phyloP scores from a whole-genome alignment of 2,113 vertebrate species.

The Machaerirhynchus nigripectus region DNA sequence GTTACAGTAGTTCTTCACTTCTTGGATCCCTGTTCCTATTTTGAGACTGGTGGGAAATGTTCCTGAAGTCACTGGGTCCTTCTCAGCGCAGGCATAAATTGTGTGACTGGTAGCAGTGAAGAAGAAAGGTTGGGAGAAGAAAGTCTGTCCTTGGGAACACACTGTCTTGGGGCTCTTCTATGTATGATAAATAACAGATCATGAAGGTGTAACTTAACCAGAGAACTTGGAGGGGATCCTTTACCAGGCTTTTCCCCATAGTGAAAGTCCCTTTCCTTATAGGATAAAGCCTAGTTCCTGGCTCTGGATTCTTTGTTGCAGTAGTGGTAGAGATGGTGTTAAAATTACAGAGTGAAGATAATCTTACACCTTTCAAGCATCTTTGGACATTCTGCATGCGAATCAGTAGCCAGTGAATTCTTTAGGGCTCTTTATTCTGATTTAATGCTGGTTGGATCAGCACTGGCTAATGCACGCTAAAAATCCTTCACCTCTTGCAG shows the following conservation, averaged over 20 bases:
- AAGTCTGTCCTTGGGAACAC: not conserved
- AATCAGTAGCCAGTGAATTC: not conserved
- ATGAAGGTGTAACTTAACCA: not conserved
- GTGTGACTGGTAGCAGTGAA: not conserved
- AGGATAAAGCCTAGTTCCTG: not conserved
- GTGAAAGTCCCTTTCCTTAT: not conserved
- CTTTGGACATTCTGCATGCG: not conserved
- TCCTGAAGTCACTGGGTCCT: not conserved
- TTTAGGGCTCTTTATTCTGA: not conserved
- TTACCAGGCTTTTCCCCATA: not conserved
- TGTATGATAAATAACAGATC: not conserved
- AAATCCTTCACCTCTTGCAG: not conserved
- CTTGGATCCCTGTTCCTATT: constrained; percentile 8
- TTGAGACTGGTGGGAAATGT: constrained; percentile 26
- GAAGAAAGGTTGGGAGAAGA: not conserved
- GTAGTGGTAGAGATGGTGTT: not conserved
- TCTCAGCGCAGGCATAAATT: not conserved
- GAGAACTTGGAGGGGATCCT: not conserved
- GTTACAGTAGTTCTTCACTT: not conserved
- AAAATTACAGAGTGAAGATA: not conserved
- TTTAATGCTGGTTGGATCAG: not conserved
- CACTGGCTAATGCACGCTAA: not conserved
- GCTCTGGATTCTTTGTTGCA: not conserved
- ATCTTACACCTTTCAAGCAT: not conserved
- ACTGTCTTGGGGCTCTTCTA: not conserved